Evolutionary conservation across 2,888 invertebrate genomes (phyloP), one percentile per base, ranked within the genome.

Genomic region (Danaus chrysippus): DNA sequence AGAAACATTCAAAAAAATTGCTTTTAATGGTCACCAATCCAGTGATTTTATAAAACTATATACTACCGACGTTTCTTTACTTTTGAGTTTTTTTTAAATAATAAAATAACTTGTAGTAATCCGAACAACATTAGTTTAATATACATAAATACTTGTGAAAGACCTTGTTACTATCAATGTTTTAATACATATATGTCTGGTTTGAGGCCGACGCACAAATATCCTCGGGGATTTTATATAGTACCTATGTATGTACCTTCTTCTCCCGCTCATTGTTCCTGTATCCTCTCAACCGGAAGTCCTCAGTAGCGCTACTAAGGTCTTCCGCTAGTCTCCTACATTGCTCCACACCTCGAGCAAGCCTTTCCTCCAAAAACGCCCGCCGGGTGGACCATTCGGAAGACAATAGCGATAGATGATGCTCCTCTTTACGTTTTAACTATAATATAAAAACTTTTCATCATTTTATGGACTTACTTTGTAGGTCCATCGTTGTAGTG

Each of bases 261-360:
- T 82, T 85, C 78, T 93, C 93, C 59, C 92, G 81, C 70, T 93
- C 91, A 0, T 90, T 81, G 67, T 92, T 91, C 68, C 92, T 79
- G 59, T 87, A 86, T 6, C 92, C 91, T 3, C 92, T 74, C 1
- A 87, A 78, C 23, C 91, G 71, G 61, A 93, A 88, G 78, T 93
- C 93, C 54, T 93, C 92, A 0, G 93, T 92, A n/a, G 93, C 92
- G n/a, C 86, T 81, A 68, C 92, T 92, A 10, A 95, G 83, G 66
- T 93, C 92, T 0, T 91, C 86, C 0, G 93, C 93, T 0, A 95
- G 78, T 41, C 81, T 80, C 64, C 92, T 91, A 69, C 94, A 94
- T 72, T 93, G 92, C 54, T 93, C 92, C 5, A 94, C 86, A 56
- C 93, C 93, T 6, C 83, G 84, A 0, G 85, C 83, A 11, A 94